Evolutionary conservation across 2,888 invertebrate species (phyloP).

Genomic region (Callosobruchus maculatus): DNA sequence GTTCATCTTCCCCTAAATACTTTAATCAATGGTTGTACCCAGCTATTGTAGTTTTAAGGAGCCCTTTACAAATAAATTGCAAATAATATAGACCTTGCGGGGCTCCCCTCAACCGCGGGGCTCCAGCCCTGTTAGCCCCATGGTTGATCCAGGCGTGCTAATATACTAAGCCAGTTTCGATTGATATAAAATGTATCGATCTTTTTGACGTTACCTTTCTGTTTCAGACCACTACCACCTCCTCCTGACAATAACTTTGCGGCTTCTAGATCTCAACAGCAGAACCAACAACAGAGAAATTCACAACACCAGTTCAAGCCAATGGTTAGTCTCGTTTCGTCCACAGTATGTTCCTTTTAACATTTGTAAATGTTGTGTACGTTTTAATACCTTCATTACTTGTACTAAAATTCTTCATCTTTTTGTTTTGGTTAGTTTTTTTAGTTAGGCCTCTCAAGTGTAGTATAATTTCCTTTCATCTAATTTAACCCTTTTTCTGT

Average conservation of each 20-base stretch:
- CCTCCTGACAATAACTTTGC: slow-evolving; percentile 66
- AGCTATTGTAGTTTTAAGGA: too few species aligned
- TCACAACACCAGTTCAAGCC: slow-evolving; percentile 85
- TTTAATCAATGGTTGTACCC: too few species aligned
- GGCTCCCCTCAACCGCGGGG: too few species aligned
- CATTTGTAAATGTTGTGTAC: slow-evolving; percentile 4
- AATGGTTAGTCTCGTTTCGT: slow-evolving; percentile 59
- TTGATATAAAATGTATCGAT: too few species aligned
- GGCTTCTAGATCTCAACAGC: slow-evolving; percentile 48
- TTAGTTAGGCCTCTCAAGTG: slow-evolving; percentile 6
- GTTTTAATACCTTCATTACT: slow-evolving; percentile 8
- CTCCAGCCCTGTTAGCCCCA: too few species aligned
- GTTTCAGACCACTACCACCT: slow-evolving; percentile 73
- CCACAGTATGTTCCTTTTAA: not conserved
- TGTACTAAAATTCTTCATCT: slow-evolving; percentile 12
- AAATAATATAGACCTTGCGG: too few species aligned
- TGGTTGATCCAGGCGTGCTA: too few species aligned
- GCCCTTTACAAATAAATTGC: too few species aligned
- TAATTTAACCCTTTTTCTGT: slow-evolving; percentile 54
- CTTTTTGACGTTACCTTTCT: not conserved
- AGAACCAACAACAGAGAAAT: slow-evolving; percentile 70
- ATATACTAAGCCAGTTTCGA: too few species aligned
- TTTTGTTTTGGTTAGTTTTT: slow-evolving; percentile 20
- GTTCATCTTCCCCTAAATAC: too few species aligned
- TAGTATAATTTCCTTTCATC: slow-evolving; percentile 40